Evolutionary conservation across 1,140 invertebrate species (phyloP).

Genomic region (Pseudomyrmex dendroicus): DNA sequence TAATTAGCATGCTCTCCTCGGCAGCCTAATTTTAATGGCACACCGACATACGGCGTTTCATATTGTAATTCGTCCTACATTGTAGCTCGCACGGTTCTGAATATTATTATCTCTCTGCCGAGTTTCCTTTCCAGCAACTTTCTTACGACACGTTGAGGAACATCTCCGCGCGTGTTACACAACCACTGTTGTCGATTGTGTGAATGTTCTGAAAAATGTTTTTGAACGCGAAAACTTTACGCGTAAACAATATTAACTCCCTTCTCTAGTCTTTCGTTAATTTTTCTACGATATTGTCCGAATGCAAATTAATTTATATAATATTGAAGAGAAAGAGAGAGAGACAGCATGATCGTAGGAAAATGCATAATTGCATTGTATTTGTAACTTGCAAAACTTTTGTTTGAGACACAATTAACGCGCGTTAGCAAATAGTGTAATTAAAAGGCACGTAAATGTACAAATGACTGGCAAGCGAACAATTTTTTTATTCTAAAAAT

Average conservation of each 20-base stretch:
- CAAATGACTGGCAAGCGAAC: too few species aligned
- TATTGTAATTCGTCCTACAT: slow-evolving; percentile 60
- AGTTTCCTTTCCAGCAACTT: slow-evolving; percentile 29
- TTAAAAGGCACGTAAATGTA: too few species aligned
- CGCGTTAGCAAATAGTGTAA: too few species aligned
- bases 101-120: slow-evolving; percentile 51
- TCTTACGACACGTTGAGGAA: slow-evolving; percentile 24
- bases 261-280: too few species aligned
- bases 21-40: slow-evolving; percentile 59
- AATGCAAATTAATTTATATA: not conserved
- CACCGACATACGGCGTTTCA: slow-evolving; percentile 58
- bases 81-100: slow-evolving; percentile 53
- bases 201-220: not conserved
- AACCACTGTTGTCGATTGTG: slow-evolving; percentile 18
- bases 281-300: not conserved
- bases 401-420: too few species aligned
- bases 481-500: too few species aligned
- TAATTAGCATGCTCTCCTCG: slow-evolving; percentile 61
- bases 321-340: not conserved
- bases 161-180: slow-evolving; percentile 1
- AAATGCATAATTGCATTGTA: not conserved
- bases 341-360: not conserved
- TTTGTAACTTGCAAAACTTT: not conserved
- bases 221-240: not conserved
- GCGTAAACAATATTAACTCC: too few species aligned